phyloP scores from a whole-genome alignment of 2,888 invertebrate species.

The Salticus scenicus region DNA sequence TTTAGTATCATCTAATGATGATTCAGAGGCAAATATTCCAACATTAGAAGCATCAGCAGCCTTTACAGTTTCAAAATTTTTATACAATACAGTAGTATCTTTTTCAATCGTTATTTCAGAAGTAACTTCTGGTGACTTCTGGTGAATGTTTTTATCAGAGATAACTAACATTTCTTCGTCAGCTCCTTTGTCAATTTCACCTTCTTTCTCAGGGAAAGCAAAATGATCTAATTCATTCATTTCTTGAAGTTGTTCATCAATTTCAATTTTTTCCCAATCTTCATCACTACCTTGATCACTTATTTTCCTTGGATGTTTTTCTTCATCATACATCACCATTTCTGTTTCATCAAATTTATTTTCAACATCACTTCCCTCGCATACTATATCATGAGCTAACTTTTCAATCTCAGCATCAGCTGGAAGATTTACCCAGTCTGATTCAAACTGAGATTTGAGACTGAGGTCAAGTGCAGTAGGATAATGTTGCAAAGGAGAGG shows the following conservation, averaged over 20 bases:
- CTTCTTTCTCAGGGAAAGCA: background rate
- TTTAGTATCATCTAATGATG: background rate
- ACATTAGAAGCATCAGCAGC: background rate
- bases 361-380: background rate
- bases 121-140: background rate
- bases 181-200: background rate
- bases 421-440: slow-evolving; percentile 51
- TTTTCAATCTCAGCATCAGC: slow-evolving; percentile 6
- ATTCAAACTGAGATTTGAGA: slow-evolving; percentile 21
- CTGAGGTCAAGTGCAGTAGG: slow-evolving; percentile 46
- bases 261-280: slow-evolving; percentile 61
- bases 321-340: background rate
- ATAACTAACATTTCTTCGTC: background rate
- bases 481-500: slow-evolving; percentile 51
- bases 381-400: background rate
- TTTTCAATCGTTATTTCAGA: background rate
- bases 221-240: background rate
- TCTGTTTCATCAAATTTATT: slow-evolving; percentile 7
- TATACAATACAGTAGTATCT: background rate
- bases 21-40: background rate
- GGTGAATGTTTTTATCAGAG: background rate
- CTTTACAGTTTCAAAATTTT: background rate
- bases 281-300: slow-evolving; percentile 37
- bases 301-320: background rate
- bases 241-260: background rate